These are phyloP conservation scores for Bambusicola thoracicus DNA, from an alignment of 2,113 vertebrate genomes.

Conservation along the genomic window DNA sequence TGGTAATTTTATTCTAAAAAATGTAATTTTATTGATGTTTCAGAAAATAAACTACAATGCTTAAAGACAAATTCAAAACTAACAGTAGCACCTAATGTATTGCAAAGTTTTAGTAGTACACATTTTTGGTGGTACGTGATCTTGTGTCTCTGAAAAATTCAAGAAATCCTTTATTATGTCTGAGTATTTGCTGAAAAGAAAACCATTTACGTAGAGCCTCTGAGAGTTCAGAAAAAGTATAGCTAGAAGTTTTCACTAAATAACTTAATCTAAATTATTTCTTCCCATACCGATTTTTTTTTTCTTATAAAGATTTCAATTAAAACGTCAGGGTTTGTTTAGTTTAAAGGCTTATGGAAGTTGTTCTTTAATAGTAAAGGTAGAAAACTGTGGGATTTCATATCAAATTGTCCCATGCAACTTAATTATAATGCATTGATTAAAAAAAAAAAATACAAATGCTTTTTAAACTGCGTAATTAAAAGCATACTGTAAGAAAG, in stretches of 20 bases:
- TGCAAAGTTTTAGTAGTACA: not conserved
- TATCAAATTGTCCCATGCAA: not conserved
- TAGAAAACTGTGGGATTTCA: constrained; percentile 1
- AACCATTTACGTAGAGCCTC: not conserved
- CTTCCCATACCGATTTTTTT: not conserved
- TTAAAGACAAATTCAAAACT: not conserved
- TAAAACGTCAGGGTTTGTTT: not conserved
- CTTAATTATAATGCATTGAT: not conserved
- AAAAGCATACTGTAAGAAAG: not conserved
- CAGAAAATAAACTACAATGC: not conserved
- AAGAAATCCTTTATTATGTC: not conserved
- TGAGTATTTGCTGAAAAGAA: not conserved
- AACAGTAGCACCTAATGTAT: not conserved
- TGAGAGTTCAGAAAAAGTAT: not conserved
- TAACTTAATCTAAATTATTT: not conserved
- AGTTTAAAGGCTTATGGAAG: constrained; percentile 18
- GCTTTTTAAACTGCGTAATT: not conserved
- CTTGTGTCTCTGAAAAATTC: not conserved
- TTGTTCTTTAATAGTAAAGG: not conserved
- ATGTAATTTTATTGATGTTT: not conserved
- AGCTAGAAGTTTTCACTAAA: not conserved
- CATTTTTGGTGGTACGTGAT: not conserved
- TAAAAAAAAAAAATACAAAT: not conserved
- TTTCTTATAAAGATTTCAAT: constrained; percentile 1
- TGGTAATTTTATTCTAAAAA: not conserved